Evolutionary conservation across 2,888 invertebrate species (phyloP).

Genomic region (Mactromeris polynyma): DNA sequence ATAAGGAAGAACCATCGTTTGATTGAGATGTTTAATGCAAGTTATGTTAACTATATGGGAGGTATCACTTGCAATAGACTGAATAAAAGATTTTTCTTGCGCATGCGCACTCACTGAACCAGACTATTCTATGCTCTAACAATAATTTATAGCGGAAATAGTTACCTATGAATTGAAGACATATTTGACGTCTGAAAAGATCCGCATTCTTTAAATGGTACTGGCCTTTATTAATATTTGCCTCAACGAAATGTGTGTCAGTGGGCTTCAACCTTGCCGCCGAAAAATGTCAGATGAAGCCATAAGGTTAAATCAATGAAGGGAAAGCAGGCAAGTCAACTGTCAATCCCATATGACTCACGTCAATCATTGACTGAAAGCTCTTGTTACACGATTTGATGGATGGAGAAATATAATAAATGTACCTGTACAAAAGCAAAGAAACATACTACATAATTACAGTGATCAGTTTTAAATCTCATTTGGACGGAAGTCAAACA

Average conservation of each 20-base stretch:
- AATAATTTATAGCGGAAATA: neutral
- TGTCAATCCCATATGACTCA: neutral
- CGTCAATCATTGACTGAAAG: neutral
- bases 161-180: neutral
- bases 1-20: neutral
- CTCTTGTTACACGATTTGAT: neutral
- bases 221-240: neutral
- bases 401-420: neutral
- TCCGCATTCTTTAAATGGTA: neutral
- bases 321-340: neutral
- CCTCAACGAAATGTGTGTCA: neutral
- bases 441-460: too few relatives aligned
- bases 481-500: too few relatives aligned
- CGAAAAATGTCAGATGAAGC: neutral
- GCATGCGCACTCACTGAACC: neutral
- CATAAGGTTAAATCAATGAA: neutral
- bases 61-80: neutral
- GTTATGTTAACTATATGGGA: neutral
- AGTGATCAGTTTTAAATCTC: too few relatives aligned
- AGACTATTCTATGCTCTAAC: too few relatives aligned
- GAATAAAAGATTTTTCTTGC: neutral
- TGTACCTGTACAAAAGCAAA: constrained; percentile 17
- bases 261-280: neutral
- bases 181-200: neutral
- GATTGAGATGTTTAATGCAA: neutral